Evolutionary conservation across 1,140 invertebrate species (phyloP), one percentile per base, ranked within the genome.

Genomic region (Temnothorax nylanderi): DNA sequence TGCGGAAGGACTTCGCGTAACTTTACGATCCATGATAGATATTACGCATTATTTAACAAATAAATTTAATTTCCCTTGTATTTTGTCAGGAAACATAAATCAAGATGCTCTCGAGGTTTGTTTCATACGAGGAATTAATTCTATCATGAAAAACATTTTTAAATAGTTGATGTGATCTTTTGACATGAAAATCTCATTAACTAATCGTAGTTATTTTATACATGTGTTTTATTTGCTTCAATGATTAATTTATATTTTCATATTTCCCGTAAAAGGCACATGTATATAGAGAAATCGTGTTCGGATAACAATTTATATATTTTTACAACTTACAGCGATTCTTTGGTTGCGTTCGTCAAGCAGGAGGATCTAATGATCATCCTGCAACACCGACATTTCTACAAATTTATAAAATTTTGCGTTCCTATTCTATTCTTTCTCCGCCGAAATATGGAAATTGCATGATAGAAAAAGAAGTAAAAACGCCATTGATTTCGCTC

Each of bases 61-160:
- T 16, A 16, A 65, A 37, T 65, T 65, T 41, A 65, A 65, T 65
- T 65, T 65, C 7, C 16, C 13, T 37, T 65, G 62, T 7, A 2
- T 65, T 37, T 65, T 65, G 34, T 65, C 34, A 65, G 62, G 62
- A 16, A 65, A 65, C 18, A 65, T 65, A 65, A 65, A 65, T 56
- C 54, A 56, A 56, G 62, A 37, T 65, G 13, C 34, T 41, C 62
- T 65, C 5, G 34, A 65, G 34, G 62, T 65, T 37, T 65, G 62
- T 65, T 65, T 65, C n/a, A 65, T 65, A 65, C 5, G 3, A 44
- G 41, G 41, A 41, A 41, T 41, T 2, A 41, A 41, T 41, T 41
- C 41, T 7, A 41, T 41, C 7, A 41, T 41, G 8, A 41, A 41
- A 26, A 26, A 26, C 26, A 26, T 26, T 26, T 26, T 26, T 26